Evolutionary conservation across 2,113 vertebrate genomes (phyloP), one percentile per base, ranked within the genome.

Genomic region (Gambusia holbrooki): DNA sequence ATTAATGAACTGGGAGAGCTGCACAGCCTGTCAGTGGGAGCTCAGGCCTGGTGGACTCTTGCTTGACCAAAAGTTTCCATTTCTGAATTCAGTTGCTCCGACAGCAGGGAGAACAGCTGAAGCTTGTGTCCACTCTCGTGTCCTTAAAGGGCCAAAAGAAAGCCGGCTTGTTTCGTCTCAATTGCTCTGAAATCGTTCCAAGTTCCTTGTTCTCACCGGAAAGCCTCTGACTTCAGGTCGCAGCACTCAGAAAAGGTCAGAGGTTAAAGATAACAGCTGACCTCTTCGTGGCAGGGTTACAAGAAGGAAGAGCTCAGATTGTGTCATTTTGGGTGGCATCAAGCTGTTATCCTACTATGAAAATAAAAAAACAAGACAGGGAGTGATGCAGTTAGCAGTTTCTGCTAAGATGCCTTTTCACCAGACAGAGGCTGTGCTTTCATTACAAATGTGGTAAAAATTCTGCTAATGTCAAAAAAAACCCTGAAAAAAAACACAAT

Each of bases 1-100:
- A 69, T 66, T 89, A 86, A 84, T 85, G 84, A 90, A 80, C 83
- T 85, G 64, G 71, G 79, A 85, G 77, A 76, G 63, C 61, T 2
- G 22, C 3, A 9, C 71, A 37, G 76, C 69, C 70, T 87, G 85
- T 77, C 85, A 74, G 69, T 28, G 66, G 66, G 75, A 72, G 70
- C 82, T 72, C 79, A 73, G 62, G 63, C 30, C 54, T 45, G 11
- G 29, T 83, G 80, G 60, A 83, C 69, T 77, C 63, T 76, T 70
- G 76, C 82, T 68, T 33, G 67, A 40, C 63, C 69, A 45, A 87
- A 71, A 82, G 73, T 84, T 88, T 86, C 74, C 85, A 73, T 69
- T 88, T 33, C 65, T 71, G 70, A 37, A 63, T 79, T 81, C 63
- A 67, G 80, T 76, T 64, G 62, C 12, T 1, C 0, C 2, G 48